These are phyloP conservation scores for Aythya baeri DNA, from an alignment of 2,113 vertebrate genomes.

Conservation along the genomic window DNA sequence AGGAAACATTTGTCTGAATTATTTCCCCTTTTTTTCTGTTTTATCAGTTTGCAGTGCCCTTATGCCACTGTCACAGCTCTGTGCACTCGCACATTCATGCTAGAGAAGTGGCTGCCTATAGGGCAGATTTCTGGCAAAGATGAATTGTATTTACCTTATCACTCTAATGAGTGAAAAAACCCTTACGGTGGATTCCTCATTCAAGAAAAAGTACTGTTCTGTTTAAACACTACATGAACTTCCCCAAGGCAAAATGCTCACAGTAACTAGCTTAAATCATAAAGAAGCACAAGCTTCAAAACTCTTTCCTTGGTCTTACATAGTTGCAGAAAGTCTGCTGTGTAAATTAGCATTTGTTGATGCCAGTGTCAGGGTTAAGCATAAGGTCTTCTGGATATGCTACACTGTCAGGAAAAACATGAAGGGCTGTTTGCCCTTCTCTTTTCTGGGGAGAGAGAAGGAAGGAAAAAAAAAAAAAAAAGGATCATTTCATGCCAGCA, in stretches of 20 bases:
- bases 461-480: background rate
- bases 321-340: background rate
- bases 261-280: background rate
- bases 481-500: constrained; percentile 60
- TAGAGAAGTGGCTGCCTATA: background rate
- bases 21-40: background rate
- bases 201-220: background rate
- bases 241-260: background rate
- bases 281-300: background rate
- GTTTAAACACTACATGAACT: background rate
- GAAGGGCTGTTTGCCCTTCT: constrained; percentile 1
- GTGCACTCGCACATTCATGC: background rate
- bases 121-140: background rate
- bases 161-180: background rate
- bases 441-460: background rate
- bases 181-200: background rate
- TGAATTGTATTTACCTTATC: background rate
- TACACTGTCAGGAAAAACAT: constrained; percentile 11
- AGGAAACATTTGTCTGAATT: background rate
- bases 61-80: background rate
- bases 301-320: background rate
- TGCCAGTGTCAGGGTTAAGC: background rate
- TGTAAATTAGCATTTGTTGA: constrained; percentile 35
- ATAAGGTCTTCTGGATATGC: constrained; percentile 40
- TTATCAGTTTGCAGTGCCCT: background rate